Conservation (phyloP, 2,113 vertebrate species). For the Pogonocichla stellata region DNA sequence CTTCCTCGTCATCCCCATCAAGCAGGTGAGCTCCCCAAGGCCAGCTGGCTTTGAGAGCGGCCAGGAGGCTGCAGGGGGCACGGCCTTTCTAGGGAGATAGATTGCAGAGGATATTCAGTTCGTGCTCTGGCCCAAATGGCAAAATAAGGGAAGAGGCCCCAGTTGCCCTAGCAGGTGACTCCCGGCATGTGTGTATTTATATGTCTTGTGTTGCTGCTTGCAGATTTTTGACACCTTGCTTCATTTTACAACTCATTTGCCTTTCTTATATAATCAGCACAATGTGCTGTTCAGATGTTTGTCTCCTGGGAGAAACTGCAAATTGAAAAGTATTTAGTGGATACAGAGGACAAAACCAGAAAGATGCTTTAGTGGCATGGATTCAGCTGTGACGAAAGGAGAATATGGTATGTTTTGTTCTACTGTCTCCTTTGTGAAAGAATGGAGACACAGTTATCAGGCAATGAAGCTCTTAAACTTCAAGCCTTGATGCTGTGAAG, state of each 20-base stretch:
- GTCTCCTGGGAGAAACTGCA: not conserved
- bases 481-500: not conserved
- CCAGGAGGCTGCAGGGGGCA: not conserved
- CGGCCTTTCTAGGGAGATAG: not conserved
- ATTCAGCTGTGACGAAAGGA: not conserved
- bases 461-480: not conserved
- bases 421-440: not conserved
- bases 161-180: not conserved
- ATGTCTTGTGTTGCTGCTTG: not conserved
- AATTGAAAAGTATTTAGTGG: not conserved
- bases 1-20: slow-evolving; percentile 88
- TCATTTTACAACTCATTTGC: not conserved
- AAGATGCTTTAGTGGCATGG: not conserved
- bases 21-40: slow-evolving; percentile 74
- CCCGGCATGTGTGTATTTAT: not conserved
- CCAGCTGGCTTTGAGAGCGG: accelerated
- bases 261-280: not conserved
- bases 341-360: not conserved
- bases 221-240: not conserved
- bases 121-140: not conserved
- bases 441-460: not conserved
- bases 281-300: not conserved
- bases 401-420: not conserved
- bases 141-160: not conserved
- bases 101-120: not conserved